Evolutionary conservation across 1,140 invertebrate genomes (phyloP).

Genomic region (Drosophila miranda): DNA sequence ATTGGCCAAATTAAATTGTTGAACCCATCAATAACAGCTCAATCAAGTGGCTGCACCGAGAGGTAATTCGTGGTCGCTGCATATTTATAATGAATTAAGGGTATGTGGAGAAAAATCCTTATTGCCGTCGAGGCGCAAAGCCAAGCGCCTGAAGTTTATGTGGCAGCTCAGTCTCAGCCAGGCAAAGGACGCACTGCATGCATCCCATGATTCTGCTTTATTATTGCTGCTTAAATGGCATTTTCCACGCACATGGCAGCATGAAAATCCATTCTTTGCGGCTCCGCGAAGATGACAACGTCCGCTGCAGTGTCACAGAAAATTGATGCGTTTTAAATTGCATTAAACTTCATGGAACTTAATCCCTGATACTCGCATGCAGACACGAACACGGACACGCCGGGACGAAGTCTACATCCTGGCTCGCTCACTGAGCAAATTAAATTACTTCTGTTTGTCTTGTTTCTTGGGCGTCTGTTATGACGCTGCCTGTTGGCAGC

Average conservation of each 20-base stretch:
- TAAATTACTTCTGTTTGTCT: conserved; percentile 62
- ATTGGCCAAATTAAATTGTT: background rate
- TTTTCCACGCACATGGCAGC: conserved; percentile 14
- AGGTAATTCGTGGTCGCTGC: conserved; percentile 1
- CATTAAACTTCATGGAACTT: conserved; percentile 62
- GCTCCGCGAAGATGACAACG: conserved; percentile 35
- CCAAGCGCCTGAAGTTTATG: conserved; percentile 40
- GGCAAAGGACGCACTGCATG: conserved; percentile 23
- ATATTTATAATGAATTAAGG: conserved; percentile 78
- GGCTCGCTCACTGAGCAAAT: conserved; percentile 31
- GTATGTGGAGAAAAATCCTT: conserved; percentile 39
- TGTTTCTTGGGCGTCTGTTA: conserved; percentile 42
- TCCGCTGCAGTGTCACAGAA: conserved; percentile 31
- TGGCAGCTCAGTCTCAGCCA: conserved; percentile 1
- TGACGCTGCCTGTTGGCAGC: conserved; percentile 20
- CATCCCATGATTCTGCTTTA: conserved; percentile 49
- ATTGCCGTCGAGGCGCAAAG: conserved; percentile 14
- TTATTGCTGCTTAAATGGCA: conserved; percentile 66
- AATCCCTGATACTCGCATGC: conserved; percentile 45
- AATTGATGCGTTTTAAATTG: conserved; percentile 72
- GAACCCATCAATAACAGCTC: conserved; percentile 2
- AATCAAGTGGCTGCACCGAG: conserved; percentile 1
- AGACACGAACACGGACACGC: conserved; percentile 48
- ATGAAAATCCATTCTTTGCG: conserved; percentile 38
- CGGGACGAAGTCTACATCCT: conserved; percentile 12